These are phyloP conservation scores for Barnardius zonarius DNA, from an alignment of 2,113 vertebrate genomes.

Conservation along the genomic window DNA sequence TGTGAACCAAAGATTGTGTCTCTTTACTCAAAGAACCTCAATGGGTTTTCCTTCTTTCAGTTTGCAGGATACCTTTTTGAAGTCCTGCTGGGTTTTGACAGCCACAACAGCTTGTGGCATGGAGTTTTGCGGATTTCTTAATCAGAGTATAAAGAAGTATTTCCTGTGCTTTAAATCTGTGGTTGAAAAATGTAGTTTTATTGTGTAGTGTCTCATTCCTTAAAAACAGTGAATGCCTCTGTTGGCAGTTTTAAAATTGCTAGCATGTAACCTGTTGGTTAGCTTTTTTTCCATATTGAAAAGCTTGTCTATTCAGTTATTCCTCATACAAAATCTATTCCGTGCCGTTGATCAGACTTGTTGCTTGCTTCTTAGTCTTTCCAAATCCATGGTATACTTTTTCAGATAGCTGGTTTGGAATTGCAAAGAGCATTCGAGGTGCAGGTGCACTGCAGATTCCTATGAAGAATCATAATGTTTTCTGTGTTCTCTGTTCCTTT, in stretches of 20 bases:
- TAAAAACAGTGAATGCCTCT: not conserved
- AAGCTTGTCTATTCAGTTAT: not conserved
- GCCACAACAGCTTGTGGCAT: fast-evolving
- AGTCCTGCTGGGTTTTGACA: not conserved
- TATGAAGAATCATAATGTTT: not conserved
- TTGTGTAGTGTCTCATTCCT: not conserved
- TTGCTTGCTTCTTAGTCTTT: not conserved
- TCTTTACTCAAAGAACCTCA: not conserved
- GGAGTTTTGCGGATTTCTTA: not conserved
- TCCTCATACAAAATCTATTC: not conserved
- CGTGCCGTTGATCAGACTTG: not conserved
- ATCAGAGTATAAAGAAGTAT: not conserved
- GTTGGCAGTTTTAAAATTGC: not conserved
- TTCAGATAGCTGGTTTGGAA: not conserved
- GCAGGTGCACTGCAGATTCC: not conserved
- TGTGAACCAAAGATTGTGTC: not conserved
- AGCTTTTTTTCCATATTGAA: not conserved
- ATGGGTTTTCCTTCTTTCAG: not conserved
- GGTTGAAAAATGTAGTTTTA: not conserved
- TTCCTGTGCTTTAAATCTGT: not conserved
- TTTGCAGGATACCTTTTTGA: not conserved
- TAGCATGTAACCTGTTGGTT: not conserved
- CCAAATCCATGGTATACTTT: not conserved
- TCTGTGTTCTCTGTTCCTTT: not conserved
- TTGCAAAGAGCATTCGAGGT: not conserved